Evolutionary conservation across 2,797 vertebrate species (phyloP).

Genomic region (Pampus argenteus): DNA sequence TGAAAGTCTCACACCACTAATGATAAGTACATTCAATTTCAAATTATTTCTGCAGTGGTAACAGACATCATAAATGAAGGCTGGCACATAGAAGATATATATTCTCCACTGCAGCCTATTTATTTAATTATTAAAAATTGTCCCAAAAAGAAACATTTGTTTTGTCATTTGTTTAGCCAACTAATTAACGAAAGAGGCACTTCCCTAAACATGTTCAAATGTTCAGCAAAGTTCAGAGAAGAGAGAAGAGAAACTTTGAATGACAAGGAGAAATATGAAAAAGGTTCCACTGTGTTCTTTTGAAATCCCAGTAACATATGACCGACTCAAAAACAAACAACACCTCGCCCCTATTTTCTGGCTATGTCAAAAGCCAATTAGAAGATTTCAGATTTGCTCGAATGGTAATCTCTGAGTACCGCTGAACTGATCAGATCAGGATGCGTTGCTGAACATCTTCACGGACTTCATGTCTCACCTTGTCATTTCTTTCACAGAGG

Average conservation of each 20-base stretch:
- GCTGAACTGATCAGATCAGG: background rate
- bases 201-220: too few relatives aligned
- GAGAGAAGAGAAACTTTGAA: slow-evolving; percentile 46
- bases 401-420: too few relatives aligned
- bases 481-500: slow-evolving; percentile 93
- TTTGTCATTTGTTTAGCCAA: too few relatives aligned
- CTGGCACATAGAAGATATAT: too few relatives aligned
- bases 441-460: background rate
- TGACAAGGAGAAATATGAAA: background rate
- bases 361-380: background rate
- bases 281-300: background rate
- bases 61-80: background rate
- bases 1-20: too few relatives aligned
- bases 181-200: too few relatives aligned
- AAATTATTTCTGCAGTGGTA: too few relatives aligned
- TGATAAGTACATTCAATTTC: too few relatives aligned
- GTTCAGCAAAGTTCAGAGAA: too few relatives aligned
- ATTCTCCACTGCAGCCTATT: too few relatives aligned
- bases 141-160: too few relatives aligned
- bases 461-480: slow-evolving; percentile 82
- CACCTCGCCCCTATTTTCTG: background rate
- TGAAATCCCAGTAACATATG: background rate
- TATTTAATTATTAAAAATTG: too few relatives aligned
- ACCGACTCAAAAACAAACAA: background rate
- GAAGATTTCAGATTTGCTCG: background rate